A percentile compares a stretch with the other conserved stretches of the same genome.
These are phyloP conservation scores for Allolobophora icterica DNA, from an alignment of 2,888 invertebrate species.

Conservation along the genomic window DNA sequence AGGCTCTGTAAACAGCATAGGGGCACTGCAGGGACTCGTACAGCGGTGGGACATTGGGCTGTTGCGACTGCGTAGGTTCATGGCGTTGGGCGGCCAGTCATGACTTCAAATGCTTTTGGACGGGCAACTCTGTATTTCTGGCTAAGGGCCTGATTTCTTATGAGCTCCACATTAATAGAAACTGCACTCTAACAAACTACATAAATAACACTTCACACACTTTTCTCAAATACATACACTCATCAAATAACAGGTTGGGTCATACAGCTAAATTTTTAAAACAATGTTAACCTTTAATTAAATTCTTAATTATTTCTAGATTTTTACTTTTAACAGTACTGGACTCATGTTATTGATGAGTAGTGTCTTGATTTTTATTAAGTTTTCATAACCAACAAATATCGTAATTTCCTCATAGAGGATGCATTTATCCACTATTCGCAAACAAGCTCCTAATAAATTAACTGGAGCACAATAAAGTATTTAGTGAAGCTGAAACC, in stretches of 20 bases:
- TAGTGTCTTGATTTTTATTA: neutral
- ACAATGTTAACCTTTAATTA: neutral
- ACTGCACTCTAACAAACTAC: neutral
- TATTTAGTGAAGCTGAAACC: neutral
- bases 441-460: neutral
- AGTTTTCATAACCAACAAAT: neutral
- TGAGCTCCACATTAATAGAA: neutral
- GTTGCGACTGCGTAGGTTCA: no score
- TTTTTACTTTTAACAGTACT: neutral
- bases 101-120: no score
- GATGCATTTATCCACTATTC: neutral
- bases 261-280: neutral
- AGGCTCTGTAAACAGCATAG: no score
- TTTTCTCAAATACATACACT: neutral
- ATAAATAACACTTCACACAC: neutral
- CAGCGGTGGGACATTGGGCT: no score
- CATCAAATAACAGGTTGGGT: neutral
- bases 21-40: no score
- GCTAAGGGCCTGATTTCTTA: no score
- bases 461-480: neutral
- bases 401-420: neutral
- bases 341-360: neutral
- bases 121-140: no score
- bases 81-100: no score
- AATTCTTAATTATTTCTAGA: neutral